These are phyloP conservation scores for Saguinus oedipus DNA, from an alignment of 2,797 vertebrate genomes.

Conservation along the genomic window DNA sequence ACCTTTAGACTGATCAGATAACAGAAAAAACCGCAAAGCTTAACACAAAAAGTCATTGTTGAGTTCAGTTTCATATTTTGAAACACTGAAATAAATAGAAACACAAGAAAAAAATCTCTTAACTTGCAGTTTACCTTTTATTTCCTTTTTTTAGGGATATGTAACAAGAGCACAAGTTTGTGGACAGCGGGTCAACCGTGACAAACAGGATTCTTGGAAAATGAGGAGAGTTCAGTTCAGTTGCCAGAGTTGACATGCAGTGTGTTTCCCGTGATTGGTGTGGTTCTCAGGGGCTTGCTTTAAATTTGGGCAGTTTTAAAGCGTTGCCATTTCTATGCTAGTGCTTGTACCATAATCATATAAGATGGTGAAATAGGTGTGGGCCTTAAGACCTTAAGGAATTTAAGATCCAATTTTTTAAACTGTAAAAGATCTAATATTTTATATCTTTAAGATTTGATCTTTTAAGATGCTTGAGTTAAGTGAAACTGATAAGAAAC, in stretches of 20 bases:
- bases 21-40: background rate
- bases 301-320: background rate
- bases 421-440: background rate
- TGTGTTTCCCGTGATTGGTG: background rate
- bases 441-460: background rate
- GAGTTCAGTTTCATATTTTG: slow-evolving; percentile 35
- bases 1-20: background rate
- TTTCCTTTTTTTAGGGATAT: background rate
- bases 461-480: background rate
- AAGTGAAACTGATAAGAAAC: background rate
- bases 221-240: background rate
- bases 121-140: slow-evolving; percentile 25
- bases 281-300: background rate
- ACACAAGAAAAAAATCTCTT: background rate
- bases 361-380: background rate
- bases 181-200: background rate
- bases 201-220: background rate
- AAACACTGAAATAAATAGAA: background rate
- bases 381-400: background rate
- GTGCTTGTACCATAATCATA: background rate
- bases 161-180: background rate
- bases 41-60: background rate
- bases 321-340: background rate
- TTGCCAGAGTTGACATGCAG: background rate
- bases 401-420: background rate